These are phyloP conservation scores for Drosophila yooni DNA, from an alignment of 2,888 invertebrate genomes.

Conservation along the genomic window DNA sequence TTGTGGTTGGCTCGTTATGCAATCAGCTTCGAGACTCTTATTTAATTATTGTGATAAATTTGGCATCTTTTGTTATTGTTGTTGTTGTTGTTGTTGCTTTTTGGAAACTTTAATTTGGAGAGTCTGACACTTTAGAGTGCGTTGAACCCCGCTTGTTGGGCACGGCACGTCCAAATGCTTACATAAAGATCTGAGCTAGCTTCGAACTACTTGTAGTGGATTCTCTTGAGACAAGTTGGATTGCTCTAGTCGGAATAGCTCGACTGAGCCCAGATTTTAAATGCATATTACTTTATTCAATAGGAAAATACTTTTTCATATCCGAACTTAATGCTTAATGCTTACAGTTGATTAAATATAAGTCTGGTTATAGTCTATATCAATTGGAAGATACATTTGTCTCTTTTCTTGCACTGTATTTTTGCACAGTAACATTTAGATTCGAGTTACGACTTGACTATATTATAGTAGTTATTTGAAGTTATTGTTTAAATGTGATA, in stretches of 20 bases:
- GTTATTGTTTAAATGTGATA: not conserved
- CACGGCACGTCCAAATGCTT: slow-evolving; percentile 27
- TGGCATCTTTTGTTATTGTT: not conserved
- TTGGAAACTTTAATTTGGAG: slow-evolving; percentile 33
- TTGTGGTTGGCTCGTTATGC: slow-evolving; percentile 37
- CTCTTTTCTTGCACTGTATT: not conserved
- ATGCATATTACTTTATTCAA: not conserved
- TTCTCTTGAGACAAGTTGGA: not conserved
- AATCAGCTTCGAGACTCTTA: slow-evolving; percentile 39
- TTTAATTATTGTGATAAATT: slow-evolving; percentile 33
- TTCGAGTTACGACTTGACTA: not conserved
- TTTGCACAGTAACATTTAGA: not conserved
- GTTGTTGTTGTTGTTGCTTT: slow-evolving; percentile 1
- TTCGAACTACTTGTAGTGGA: not conserved
- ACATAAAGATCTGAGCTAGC: slow-evolving; percentile 5
- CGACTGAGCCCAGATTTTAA: not conserved
- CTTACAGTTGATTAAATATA: not conserved
- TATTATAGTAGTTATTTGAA: not conserved
- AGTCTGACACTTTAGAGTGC: slow-evolving; percentile 16
- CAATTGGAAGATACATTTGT: not conserved
- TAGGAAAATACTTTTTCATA: not conserved
- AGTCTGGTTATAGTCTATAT: not conserved
- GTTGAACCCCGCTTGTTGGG: slow-evolving; percentile 36
- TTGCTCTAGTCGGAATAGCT: not conserved
- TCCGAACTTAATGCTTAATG: not conserved